Percentiles rank a stretch among this genome's conserved stretches.
Evolutionary conservation across 2,888 invertebrate species (phyloP).

Genomic region (Erebia epiphron): DNA sequence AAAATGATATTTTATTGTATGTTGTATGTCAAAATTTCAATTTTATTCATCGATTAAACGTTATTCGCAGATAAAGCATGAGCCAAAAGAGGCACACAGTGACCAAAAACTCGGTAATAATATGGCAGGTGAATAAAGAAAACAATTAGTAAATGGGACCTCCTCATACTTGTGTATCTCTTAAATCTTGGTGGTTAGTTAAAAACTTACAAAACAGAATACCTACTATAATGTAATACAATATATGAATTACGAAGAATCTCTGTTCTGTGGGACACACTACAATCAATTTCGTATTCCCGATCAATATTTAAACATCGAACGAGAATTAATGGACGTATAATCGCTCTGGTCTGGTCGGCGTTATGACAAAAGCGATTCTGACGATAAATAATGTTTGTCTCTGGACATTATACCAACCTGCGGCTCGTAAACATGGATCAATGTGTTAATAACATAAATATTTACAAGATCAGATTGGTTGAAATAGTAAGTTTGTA

Average conservation of each 20-base stretch:
- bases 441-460: slow-evolving; percentile 61
- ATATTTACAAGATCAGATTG: slow-evolving; percentile 15
- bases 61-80: no score
- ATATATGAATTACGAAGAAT: slow-evolving; percentile 18
- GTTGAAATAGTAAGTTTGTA: slow-evolving; percentile 22
- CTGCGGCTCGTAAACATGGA: slow-evolving; percentile 63
- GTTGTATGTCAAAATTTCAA: no score
- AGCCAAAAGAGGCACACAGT: no score
- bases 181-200: not conserved
- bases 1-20: no score
- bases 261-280: slow-evolving; percentile 26
- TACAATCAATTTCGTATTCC: slow-evolving; percentile 53
- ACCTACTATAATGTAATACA: not conserved
- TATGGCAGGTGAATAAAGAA: no score
- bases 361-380: slow-evolving; percentile 64
- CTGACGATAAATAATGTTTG: slow-evolving; percentile 70
- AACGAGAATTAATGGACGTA: slow-evolving; percentile 59
- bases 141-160: not conserved
- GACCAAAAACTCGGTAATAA: no score
- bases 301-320: slow-evolving; percentile 58
- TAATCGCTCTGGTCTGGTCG: slow-evolving; percentile 47
- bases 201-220: not conserved
- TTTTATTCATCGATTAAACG: no score
- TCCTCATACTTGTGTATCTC: no score
- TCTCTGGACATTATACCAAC: slow-evolving; percentile 64